A percentile compares a stretch with the other conserved stretches of the same genome.
Evolutionary conservation across 2,113 vertebrate genomes (phyloP).

Genomic region (Indri indri): DNA sequence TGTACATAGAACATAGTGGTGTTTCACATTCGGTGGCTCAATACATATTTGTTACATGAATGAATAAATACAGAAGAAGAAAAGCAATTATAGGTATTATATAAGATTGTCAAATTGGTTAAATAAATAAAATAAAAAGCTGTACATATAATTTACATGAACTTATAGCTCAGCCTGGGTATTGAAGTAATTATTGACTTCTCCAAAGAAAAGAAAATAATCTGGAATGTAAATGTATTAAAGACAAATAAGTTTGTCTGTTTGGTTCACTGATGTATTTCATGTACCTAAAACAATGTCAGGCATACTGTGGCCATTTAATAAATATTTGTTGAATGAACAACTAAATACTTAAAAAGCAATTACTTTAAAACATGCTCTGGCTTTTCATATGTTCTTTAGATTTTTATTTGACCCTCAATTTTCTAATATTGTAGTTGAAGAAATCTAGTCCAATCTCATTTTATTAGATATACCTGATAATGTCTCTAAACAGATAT

Average conservation of each 20-base stretch:
- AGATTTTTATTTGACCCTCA: not conserved
- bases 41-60: not conserved
- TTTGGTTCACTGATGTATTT: not conserved
- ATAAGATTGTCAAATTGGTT: not conserved
- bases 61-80: not conserved
- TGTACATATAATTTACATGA: not conserved
- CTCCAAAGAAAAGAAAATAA: constrained; percentile 10
- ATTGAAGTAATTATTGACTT: constrained; percentile 43
- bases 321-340: constrained; percentile 21
- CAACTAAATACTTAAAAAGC: constrained; percentile 17
- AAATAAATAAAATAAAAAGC: constrained; percentile 32
- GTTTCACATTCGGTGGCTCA: not conserved
- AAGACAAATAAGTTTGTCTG: not conserved
- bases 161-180: not conserved
- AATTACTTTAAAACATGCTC: not conserved
- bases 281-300: not conserved
- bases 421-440: not conserved
- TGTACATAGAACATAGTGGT: not conserved
- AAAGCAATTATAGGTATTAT: not conserved
- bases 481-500: not conserved
- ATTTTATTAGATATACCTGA: not conserved
- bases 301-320: not conserved
- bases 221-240: not conserved
- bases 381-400: constrained; percentile 7
- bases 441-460: not conserved